phyloP scores from a whole-genome alignment of 2,113 vertebrate genomes.

The Salvelinus fontinalis region DNA sequence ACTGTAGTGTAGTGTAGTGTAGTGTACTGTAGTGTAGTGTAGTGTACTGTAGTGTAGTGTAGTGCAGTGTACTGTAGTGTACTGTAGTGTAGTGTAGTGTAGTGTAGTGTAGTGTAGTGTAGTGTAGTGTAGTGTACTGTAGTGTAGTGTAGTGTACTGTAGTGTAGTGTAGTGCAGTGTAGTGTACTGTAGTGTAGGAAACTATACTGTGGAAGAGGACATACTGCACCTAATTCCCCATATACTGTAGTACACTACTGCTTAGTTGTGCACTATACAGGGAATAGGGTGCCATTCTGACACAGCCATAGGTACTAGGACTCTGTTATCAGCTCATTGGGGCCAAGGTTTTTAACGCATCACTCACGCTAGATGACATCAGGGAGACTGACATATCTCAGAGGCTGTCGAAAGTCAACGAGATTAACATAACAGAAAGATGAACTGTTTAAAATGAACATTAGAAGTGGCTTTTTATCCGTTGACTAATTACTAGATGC shows the following conservation, averaged over 20 bases:
- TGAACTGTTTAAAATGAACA: background rate
- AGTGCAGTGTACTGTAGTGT: no score
- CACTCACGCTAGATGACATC: background rate
- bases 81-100: no score
- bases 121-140: no score
- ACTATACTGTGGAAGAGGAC: no score
- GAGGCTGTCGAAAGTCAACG: conserved; percentile 49
- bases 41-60: no score
- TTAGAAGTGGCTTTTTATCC: background rate
- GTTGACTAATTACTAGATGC: background rate
- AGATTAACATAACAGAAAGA: background rate
- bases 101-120: no score
- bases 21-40: background rate
- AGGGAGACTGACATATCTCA: conserved; percentile 47
- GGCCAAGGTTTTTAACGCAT: conserved; percentile 22
- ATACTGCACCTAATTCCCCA: no score
- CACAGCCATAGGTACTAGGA: background rate
- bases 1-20: conserved; percentile 12
- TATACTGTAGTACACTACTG: no score
- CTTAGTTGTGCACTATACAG: background rate
- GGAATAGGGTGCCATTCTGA: background rate
- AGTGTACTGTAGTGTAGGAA: no score
- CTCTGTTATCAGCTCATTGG: conserved; percentile 27
- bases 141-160: no score
- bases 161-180: no score